A percentile compares a stretch with the other conserved stretches of the same genome.
These are phyloP conservation scores for Apaloderma vittatum DNA, from an alignment of 2,113 vertebrate species.

Conservation along the genomic window DNA sequence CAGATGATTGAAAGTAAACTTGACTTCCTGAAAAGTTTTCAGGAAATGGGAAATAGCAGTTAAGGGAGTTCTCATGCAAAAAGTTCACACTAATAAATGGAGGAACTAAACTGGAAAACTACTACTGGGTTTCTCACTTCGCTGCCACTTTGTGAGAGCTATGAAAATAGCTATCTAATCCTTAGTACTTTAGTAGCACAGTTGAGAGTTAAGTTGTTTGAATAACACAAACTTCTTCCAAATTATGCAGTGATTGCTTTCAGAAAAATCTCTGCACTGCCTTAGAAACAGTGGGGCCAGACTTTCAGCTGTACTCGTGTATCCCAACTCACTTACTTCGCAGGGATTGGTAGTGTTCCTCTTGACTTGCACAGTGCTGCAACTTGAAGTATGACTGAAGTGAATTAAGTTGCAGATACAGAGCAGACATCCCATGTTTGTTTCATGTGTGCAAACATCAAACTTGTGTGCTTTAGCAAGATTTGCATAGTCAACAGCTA, in stretches of 20 bases:
- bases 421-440: neutral
- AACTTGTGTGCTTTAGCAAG: neutral
- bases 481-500: neutral
- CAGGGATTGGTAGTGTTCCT: neutral
- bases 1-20: neutral
- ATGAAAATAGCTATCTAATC: neutral
- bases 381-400: neutral
- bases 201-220: neutral
- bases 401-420: neutral
- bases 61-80: neutral
- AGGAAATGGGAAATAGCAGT: neutral
- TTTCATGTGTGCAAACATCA: neutral
- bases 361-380: neutral
- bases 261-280: neutral
- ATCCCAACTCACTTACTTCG: neutral
- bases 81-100: neutral
- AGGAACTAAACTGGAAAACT: neutral
- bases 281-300: neutral
- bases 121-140: neutral
- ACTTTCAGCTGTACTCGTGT: neutral
- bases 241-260: neutral
- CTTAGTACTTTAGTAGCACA: neutral
- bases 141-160: neutral
- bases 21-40: neutral
- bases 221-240: neutral